These are phyloP conservation scores for Sinohyriopsis cumingii DNA, from an alignment of 2,888 invertebrate genomes.

Conservation along the genomic window DNA sequence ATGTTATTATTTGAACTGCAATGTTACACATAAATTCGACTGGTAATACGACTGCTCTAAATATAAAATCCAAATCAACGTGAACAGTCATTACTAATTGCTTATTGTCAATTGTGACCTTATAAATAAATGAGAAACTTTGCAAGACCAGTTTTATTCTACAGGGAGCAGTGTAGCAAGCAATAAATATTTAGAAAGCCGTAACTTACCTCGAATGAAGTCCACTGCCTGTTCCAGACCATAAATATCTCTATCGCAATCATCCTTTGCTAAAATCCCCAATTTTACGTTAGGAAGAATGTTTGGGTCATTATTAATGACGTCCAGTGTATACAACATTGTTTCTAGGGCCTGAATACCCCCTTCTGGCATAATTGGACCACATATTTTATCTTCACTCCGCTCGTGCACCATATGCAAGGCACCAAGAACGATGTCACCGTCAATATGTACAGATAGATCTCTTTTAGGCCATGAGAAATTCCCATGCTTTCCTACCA, in stretches of 20 bases:
- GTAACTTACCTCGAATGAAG: slow-evolving; percentile 90
- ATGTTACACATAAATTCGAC: too few species aligned
- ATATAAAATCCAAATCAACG: too few species aligned
- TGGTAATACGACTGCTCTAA: too few species aligned
- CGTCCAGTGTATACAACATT: slow-evolving; percentile 92
- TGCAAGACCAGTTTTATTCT: too few species aligned
- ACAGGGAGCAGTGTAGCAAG: too few species aligned
- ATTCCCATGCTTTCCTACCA: slow-evolving; percentile 50
- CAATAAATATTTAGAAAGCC: too few species aligned
- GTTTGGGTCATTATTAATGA: slow-evolving; percentile 76
- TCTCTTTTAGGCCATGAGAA: slow-evolving; percentile 67
- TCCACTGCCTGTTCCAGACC: slow-evolving; percentile 96
- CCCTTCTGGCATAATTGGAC: slow-evolving; percentile 95
- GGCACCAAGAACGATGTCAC: slow-evolving; percentile 90
- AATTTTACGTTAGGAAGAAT: slow-evolving; percentile 85
- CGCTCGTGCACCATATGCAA: slow-evolving; percentile 96
- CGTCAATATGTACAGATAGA: slow-evolving; percentile 86
- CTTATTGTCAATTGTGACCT: too few species aligned
- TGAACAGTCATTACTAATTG: too few species aligned
- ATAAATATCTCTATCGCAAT: slow-evolving; percentile 96
- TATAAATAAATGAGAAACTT: too few species aligned
- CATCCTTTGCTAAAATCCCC: slow-evolving; percentile 92
- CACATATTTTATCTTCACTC: slow-evolving; percentile 86
- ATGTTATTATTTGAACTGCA: too few species aligned
- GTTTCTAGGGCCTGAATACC: slow-evolving; percentile 85